Base-by-base conservation (phyloP, 53 echinoderm and acorn worm species). In the Mesocentrotus franciscanus region DNA sequence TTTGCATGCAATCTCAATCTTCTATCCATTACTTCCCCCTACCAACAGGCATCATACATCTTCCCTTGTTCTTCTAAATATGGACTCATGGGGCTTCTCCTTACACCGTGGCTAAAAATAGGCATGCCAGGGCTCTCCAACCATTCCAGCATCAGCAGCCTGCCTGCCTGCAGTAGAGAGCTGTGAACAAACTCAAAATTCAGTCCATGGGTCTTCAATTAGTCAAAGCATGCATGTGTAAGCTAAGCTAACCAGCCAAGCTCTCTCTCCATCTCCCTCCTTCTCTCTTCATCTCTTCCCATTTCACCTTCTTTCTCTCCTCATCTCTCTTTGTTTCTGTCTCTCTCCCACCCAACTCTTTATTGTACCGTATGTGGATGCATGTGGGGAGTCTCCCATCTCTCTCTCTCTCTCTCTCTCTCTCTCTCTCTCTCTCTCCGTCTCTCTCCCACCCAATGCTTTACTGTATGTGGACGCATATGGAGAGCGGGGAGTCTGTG, bases 1-100 rank as follows among this genome's bases (percentile, higher is more conserved):
- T 81, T 36, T 15, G 81, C 81, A 81, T 42, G 81, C 22, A 20
- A 81, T 81, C 81, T 81, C 42, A 10, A 81, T 81, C 81, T 14
- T 58, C 57, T 34, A 68, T 91, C 68, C 22, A 0, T 58, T 36
- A 66, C 58, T 87, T 26, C 59, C 58, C 59, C 8, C 58, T 87
- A 58, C 58, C 58, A 56, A 57, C 87, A 87, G 57, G 58, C 87
- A 57, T 68, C 22, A 91, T 91, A 91, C 92, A 56, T 71, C 92
- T 74, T 49, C 92, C 92, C 92, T 56, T 72, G 27, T 39, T 92
- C 92, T 92, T 92, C 92, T 92, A 92, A 92, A 92, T 92, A 92
- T 92, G 92, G 92, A 92, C 92, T 71, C 92, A 26, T 34, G 92
- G 92, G 92, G 75, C 74, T 71, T 71, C 49, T 71, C 27, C 36